These are phyloP conservation scores for Spongilla lacustris DNA, from an alignment of 37 sponge, comb jelly and placozoan genomes.

Conservation along the genomic window DNA sequence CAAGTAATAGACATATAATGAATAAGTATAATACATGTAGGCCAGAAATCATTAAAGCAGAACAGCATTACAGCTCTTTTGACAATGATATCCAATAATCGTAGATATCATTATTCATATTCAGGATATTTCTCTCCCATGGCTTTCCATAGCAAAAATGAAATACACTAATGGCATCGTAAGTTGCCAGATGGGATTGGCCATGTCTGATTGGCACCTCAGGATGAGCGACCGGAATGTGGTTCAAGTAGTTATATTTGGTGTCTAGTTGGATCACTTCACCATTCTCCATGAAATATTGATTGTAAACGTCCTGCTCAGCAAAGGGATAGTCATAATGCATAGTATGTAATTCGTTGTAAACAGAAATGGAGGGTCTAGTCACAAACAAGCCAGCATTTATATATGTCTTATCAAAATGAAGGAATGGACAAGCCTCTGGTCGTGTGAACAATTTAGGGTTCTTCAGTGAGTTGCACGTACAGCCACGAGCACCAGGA, in stretches of 20 bases:
- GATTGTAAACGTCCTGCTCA: neutral
- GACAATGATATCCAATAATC: neutral
- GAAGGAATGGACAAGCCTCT: neutral
- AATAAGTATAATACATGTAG: too few relatives aligned
- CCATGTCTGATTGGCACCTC: neutral
- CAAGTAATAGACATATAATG: too few relatives aligned
- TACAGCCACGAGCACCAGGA: neutral
- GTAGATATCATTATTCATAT: neutral
- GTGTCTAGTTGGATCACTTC: conserved; percentile 1
- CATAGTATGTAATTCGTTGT: neutral
- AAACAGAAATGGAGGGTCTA: neutral
- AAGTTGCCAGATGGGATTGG: neutral
- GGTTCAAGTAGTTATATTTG: neutral
- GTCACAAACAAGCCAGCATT: neutral
- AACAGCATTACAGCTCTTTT: neutral
- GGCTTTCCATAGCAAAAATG: neutral
- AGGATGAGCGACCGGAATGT: neutral
- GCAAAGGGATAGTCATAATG: neutral
- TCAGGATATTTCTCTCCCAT: neutral
- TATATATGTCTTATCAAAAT: neutral
- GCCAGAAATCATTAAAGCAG: too few relatives aligned
- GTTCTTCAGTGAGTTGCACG: neutral
- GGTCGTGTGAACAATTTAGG: neutral
- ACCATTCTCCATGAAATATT: neutral
- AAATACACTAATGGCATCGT: neutral